Percentiles rank a stretch among this genome's conserved stretches.
phyloP scores from a whole-genome alignment of 2,888 invertebrate species.

The Leptothorax acervorum region DNA sequence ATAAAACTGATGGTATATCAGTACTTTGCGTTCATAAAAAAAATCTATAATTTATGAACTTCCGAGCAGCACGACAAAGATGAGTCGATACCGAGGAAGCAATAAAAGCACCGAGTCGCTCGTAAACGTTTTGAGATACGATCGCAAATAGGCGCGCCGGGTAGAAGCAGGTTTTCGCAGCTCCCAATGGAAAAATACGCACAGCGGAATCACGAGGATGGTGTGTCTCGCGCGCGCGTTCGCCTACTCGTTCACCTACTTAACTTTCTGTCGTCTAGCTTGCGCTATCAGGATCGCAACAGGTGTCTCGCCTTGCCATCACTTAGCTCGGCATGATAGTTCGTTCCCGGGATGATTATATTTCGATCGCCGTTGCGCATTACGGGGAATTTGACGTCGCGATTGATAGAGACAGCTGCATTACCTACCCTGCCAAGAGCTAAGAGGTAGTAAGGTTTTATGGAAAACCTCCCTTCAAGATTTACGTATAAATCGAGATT shows the following conservation, averaged over 20 bases:
- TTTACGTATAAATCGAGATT: slow-evolving; percentile 24
- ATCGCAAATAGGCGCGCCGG: slow-evolving; percentile 28
- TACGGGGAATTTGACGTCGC: slow-evolving; percentile 6
- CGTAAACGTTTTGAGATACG: slow-evolving; percentile 61
- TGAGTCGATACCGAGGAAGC: slow-evolving; percentile 24
- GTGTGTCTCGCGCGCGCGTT: neutral
- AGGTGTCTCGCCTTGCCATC: slow-evolving; percentile 74
- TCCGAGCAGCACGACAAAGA: neutral
- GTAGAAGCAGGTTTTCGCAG: neutral
- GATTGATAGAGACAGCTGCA: slow-evolving; percentile 19
- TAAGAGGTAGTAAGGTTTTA: slow-evolving; percentile 5
- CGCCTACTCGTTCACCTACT: slow-evolving; percentile 45
- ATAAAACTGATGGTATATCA: neutral
- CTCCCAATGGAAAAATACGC: slow-evolving; percentile 25
- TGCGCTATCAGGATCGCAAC: slow-evolving; percentile 79
- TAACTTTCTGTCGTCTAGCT: slow-evolving; percentile 66
- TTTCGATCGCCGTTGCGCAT: slow-evolving; percentile 65
- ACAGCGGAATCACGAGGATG: slow-evolving; percentile 27
- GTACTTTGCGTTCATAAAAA: neutral
- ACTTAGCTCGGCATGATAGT: slow-evolving; percentile 61
- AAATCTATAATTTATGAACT: slow-evolving; percentile 22
- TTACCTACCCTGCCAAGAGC: neutral
- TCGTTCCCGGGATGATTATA: slow-evolving; percentile 70
- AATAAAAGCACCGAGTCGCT: slow-evolving; percentile 51
- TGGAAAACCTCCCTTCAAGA: neutral